These are phyloP conservation scores for Empis stercorea DNA, from an alignment of 2,888 invertebrate species.

Conservation along the genomic window DNA sequence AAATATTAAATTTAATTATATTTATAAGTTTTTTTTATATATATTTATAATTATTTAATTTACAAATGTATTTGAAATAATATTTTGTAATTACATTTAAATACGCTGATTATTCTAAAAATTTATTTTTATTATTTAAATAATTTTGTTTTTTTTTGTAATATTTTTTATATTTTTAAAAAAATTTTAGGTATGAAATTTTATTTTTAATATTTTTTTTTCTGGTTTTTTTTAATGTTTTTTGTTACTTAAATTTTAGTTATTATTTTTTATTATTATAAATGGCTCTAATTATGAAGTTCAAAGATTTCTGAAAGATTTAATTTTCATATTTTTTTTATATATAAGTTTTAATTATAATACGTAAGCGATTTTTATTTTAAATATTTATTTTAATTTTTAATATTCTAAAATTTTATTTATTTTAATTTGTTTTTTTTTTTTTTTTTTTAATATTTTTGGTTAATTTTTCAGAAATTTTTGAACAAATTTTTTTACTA, in stretches of 20 bases:
- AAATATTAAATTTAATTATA: too few relatives aligned
- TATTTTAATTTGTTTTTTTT: slow-evolving; percentile 9
- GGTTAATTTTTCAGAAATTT: slow-evolving; percentile 11
- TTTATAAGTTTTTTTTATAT: neutral
- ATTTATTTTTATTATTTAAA: slow-evolving; percentile 1
- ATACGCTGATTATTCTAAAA: slow-evolving; percentile 12
- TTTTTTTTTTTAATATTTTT: slow-evolving; percentile 3
- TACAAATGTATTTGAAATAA: neutral
- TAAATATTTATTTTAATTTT: slow-evolving; percentile 1
- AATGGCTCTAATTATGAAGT: slow-evolving; percentile 15
- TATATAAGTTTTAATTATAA: neutral
- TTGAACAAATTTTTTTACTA: slow-evolving; percentile 9
- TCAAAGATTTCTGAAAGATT: slow-evolving; percentile 10
- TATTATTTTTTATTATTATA: slow-evolving; percentile 20
- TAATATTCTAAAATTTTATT: slow-evolving; percentile 9
- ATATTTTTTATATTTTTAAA: slow-evolving; percentile 8
- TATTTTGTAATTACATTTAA: slow-evolving; percentile 5
- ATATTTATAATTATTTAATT: slow-evolving; percentile 4
- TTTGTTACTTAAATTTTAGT: slow-evolving; percentile 18
- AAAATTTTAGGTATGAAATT: slow-evolving; percentile 15
- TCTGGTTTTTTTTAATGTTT: slow-evolving; percentile 9
- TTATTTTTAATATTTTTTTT: slow-evolving; percentile 15
- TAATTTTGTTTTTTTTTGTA: slow-evolving; percentile 1
- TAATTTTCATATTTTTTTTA: neutral
- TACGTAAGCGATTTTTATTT: slow-evolving; percentile 7